These are phyloP conservation scores for Melozone crissalis DNA, from an alignment of 2,113 vertebrate species.

Conservation along the genomic window DNA sequence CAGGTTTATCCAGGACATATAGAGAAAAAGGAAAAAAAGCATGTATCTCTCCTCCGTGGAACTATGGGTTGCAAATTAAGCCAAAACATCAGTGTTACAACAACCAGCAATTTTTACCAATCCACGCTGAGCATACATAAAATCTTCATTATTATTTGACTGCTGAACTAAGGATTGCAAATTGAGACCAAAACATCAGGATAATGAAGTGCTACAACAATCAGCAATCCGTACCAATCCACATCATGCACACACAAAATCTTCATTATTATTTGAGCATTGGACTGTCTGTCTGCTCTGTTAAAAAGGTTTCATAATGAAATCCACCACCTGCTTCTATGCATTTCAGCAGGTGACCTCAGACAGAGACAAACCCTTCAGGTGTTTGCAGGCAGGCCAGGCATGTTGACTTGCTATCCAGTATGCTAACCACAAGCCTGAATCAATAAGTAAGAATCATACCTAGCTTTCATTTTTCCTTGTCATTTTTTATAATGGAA, in stretches of 20 bases:
- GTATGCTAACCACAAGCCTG: not conserved
- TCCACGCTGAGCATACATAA: not conserved
- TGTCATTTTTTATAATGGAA: not conserved
- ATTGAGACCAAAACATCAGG: not conserved
- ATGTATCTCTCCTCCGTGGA: not conserved
- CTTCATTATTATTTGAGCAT: not conserved
- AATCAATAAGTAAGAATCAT: not conserved
- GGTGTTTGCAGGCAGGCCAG: not conserved
- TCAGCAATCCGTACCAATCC: not conserved
- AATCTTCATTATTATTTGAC: not conserved
- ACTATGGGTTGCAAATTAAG: not conserved
- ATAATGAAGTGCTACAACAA: not conserved
- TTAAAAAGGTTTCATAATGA: not conserved
- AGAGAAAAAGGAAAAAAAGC: not conserved
- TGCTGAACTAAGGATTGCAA: not conserved
- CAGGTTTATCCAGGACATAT: not conserved
- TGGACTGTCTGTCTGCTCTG: not conserved
- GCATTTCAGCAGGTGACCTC: not conserved
- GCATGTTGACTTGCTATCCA: not conserved
- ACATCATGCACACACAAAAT: not conserved
- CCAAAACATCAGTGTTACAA: not conserved
- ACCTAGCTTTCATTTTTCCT: not conserved
- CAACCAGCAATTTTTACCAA: not conserved
- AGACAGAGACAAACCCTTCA: not conserved
- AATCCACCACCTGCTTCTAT: not conserved